phyloP scores from a whole-genome alignment of 2,113 vertebrate species.

The Siphamia tubifer region DNA sequence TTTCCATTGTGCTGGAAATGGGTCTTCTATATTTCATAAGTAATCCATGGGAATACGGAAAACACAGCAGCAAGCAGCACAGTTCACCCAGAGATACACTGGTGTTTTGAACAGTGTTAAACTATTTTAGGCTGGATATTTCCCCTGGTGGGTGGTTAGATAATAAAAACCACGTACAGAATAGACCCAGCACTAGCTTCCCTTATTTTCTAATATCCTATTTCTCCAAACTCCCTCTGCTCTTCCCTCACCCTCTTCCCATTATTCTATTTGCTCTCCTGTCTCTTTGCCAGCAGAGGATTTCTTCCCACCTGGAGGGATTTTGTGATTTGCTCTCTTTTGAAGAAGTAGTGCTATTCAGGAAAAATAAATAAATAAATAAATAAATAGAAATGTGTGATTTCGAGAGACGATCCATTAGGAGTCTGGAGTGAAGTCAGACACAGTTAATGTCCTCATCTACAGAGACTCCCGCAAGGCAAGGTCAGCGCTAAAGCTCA shows the following conservation, averaged over 20 bases:
- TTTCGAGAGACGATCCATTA: not conserved
- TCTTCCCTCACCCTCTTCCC: not conserved
- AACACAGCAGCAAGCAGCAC: not conserved
- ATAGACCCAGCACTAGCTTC: not conserved
- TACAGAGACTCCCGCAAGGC: not conserved
- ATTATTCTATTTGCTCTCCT: not conserved
- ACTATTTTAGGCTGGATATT: not conserved
- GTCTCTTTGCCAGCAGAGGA: not conserved
- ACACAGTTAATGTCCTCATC: conserved; percentile 11
- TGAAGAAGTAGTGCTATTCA: not conserved
- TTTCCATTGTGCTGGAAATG: not conserved
- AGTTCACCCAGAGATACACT: not conserved
- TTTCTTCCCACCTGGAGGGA: conserved; percentile 1
- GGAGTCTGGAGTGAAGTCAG: not conserved
- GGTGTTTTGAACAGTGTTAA: not conserved
- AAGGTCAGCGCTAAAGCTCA: not conserved
- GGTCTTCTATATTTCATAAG: not conserved
- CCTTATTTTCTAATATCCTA: not conserved
- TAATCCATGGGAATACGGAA: not conserved
- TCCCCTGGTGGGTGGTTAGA: not conserved
- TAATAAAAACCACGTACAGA: not conserved
- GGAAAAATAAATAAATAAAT: not conserved
- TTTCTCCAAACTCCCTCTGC: not conserved
- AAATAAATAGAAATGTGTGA: not conserved
- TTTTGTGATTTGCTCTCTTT: conserved; percentile 18